These are phyloP conservation scores for Mesoclemmys tuberculata DNA, from an alignment of 2,113 vertebrate species.

Conservation along the genomic window DNA sequence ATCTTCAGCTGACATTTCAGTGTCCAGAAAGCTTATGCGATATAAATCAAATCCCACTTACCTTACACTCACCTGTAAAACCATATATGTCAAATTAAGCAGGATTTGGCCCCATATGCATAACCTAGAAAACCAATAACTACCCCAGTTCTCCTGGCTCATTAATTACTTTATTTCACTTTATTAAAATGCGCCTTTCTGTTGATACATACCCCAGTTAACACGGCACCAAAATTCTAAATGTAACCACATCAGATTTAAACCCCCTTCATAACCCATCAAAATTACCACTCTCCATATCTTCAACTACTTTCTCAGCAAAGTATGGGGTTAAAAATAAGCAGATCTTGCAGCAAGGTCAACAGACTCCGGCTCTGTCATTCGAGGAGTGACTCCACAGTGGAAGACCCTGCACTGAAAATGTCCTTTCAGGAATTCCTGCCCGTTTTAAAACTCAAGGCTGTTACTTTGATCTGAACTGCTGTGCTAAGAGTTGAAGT, in stretches of 20 bases:
- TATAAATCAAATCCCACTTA: conserved; percentile 15
- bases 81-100: neutral
- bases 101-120: neutral
- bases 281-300: neutral
- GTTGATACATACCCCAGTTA: neutral
- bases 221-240: neutral
- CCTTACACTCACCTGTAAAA: conserved; percentile 20
- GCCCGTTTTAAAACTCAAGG: neutral
- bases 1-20: conserved; percentile 15
- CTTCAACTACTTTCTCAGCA: neutral
- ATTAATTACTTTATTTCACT: neutral
- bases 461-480: neutral
- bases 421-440: neutral
- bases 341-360: neutral
- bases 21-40: conserved; percentile 23
- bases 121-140: neutral
- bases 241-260: neutral
- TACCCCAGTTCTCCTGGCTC: neutral
- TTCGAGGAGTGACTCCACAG: neutral
- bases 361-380: neutral
- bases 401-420: neutral
- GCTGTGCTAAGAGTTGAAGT: neutral
- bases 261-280: neutral
- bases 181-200: neutral
- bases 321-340: neutral